phyloP scores from a whole-genome alignment of 1,140 invertebrate genomes.

The Melipona quadrifasciata region DNA sequence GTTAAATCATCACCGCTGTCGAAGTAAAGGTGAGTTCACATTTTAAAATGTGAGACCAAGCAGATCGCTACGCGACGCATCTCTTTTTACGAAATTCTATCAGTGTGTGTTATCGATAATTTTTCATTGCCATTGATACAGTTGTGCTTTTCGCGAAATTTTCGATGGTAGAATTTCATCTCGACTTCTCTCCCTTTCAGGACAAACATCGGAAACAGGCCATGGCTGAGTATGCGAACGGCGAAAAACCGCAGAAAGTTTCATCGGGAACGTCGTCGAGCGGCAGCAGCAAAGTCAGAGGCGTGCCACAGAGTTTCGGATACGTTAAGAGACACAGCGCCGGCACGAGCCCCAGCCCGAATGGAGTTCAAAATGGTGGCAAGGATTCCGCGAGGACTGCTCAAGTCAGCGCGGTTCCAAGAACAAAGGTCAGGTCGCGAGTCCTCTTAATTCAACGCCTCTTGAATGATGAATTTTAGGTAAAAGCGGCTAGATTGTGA shows the following conservation, averaged over 20 bases:
- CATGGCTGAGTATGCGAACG: slow-evolving; percentile 79
- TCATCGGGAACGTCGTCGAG: slow-evolving; percentile 80
- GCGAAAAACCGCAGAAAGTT: slow-evolving; percentile 78
- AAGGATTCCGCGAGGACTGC: slow-evolving; percentile 85
- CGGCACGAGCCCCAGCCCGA: slow-evolving; percentile 81
- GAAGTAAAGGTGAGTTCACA: too few relatives aligned
- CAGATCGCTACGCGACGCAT: too few relatives aligned
- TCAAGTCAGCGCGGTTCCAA: slow-evolving; percentile 91
- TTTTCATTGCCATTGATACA: too few relatives aligned
- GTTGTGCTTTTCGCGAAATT: too few relatives aligned
- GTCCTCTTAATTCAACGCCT: too few relatives aligned
- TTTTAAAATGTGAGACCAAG: too few relatives aligned
- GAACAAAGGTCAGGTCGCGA: slow-evolving; percentile 84
- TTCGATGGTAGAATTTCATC: too few relatives aligned
- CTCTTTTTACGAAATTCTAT: too few relatives aligned
- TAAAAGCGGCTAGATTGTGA: neutral
- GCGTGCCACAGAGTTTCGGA: slow-evolving; percentile 90
- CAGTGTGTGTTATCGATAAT: too few relatives aligned
- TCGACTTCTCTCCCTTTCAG: slow-evolving; percentile 41
- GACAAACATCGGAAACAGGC: slow-evolving; percentile 79
- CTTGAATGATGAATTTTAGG: neutral
- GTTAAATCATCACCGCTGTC: too few relatives aligned
- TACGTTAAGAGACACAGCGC: slow-evolving; percentile 90
- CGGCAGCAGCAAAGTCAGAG: slow-evolving; percentile 83
- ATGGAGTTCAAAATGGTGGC: slow-evolving; percentile 82